These are phyloP conservation scores for Cavia porcellus DNA, from an alignment of 2,113 vertebrate species.

Conservation along the genomic window DNA sequence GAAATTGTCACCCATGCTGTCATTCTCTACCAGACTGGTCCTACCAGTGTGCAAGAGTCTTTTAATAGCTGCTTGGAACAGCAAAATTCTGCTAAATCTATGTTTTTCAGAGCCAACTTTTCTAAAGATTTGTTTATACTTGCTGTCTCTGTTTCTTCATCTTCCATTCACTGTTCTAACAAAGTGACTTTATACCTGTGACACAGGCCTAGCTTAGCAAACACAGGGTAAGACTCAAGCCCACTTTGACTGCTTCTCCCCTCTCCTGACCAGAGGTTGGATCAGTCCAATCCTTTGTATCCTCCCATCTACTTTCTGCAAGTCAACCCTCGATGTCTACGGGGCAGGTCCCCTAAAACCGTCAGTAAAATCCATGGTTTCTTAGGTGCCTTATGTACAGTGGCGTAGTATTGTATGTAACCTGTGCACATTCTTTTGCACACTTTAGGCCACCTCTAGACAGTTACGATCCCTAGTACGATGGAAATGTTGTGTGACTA, in stretches of 20 bases:
- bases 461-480: background rate
- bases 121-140: background rate
- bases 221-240: background rate
- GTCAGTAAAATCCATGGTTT: background rate
- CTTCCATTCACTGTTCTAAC: background rate
- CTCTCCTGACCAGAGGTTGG: background rate
- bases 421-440: background rate
- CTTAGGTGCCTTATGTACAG: background rate
- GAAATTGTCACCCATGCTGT: background rate
- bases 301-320: background rate
- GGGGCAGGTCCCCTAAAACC: background rate
- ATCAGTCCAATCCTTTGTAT: background rate
- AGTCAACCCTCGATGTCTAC: background rate
- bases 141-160: background rate
- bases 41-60: accelerated
- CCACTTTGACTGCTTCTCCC: background rate
- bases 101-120: background rate
- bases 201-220: background rate
- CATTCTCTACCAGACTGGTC: background rate
- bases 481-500: background rate
- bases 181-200: background rate
- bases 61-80: background rate
- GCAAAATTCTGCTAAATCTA: background rate
- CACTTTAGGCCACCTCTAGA: background rate
- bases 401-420: background rate